phyloP scores from a whole-genome alignment of 1,140 invertebrate genomes.

The Heliothis virescens region DNA sequence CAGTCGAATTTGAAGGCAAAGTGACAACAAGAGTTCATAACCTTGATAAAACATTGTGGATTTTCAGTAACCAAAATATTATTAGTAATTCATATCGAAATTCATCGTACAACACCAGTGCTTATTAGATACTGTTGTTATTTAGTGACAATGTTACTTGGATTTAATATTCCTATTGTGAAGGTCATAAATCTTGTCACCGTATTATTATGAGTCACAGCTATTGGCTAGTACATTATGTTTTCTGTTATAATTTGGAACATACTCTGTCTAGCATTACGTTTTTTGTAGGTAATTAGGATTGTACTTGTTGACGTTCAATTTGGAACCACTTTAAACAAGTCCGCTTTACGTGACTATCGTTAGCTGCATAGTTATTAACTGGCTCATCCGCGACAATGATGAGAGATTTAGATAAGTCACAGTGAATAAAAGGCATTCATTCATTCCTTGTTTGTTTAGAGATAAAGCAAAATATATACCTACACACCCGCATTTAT shows the following conservation, averaged over 20 bases:
- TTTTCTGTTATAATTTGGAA: background rate
- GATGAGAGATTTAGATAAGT: slow-evolving; percentile 24
- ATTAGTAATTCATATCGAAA: slow-evolving; percentile 12
- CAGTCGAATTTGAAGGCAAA: background rate
- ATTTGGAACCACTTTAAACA: background rate
- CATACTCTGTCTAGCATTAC: background rate
- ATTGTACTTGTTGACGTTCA: background rate
- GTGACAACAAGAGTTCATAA: background rate
- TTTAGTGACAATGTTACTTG: slow-evolving; percentile 30
- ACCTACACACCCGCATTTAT: slow-evolving; percentile 60
- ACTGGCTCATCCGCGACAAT: background rate
- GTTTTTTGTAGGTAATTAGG: background rate
- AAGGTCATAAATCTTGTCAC: slow-evolving; percentile 26
- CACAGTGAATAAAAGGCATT: slow-evolving; percentile 29
- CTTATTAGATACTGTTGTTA: background rate
- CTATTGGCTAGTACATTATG: background rate
- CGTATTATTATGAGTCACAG: slow-evolving; percentile 27
- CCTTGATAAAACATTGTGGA: background rate
- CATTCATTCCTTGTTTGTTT: slow-evolving; percentile 41
- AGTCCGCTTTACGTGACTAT: background rate
- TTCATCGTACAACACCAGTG: background rate
- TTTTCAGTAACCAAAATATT: background rate
- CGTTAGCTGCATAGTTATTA: slow-evolving; percentile 3
- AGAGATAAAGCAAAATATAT: slow-evolving; percentile 27
- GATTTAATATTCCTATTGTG: slow-evolving; percentile 33